phyloP scores from a whole-genome alignment of 2,888 invertebrate species.

The Pristionchus japonicus region DNA sequence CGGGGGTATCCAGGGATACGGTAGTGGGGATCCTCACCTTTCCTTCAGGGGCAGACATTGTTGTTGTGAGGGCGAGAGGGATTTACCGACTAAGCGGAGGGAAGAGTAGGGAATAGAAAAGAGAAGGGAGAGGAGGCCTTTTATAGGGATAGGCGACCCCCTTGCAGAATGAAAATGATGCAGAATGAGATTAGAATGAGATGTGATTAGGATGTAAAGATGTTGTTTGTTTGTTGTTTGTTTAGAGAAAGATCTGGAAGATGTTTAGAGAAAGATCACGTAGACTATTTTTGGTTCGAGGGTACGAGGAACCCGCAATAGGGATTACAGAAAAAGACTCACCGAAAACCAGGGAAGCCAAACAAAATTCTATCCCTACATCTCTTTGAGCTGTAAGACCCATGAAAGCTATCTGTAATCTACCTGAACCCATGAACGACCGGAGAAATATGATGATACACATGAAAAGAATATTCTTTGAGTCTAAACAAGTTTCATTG shows the following conservation, averaged over 20 bases:
- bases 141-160: background rate
- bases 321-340: background rate
- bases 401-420: background rate
- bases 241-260: background rate
- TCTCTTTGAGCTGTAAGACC: background rate
- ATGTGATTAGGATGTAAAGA: background rate
- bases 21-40: background rate
- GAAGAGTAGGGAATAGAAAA: background rate
- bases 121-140: background rate
- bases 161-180: background rate
- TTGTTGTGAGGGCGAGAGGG: background rate
- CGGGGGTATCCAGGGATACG: background rate
- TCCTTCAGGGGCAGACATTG: background rate
- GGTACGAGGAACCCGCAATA: background rate
- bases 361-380: background rate
- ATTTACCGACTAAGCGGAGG: background rate
- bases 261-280: background rate
- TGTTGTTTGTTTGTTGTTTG: background rate
- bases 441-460: background rate
- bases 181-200: background rate
- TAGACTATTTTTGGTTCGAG: no score
- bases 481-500: no score
- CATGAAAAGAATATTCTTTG: no score
- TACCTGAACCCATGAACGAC: background rate
- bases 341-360: background rate